These are phyloP conservation scores for Arremon brunneinucha DNA, from an alignment of 2,797 vertebrate species.

Conservation along the genomic window DNA sequence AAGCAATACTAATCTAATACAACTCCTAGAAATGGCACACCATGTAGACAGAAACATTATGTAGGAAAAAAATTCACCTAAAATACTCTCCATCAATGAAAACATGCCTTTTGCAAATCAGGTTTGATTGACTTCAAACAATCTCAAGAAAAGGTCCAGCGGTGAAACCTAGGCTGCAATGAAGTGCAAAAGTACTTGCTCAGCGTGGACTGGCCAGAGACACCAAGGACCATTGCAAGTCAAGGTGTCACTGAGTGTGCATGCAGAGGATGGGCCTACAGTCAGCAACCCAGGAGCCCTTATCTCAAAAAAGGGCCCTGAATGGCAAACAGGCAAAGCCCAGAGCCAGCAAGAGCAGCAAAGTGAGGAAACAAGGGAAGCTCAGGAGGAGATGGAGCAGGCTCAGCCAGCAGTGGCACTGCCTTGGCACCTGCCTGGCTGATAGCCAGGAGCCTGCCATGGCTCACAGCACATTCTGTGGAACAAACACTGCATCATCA, in stretches of 20 bases:
- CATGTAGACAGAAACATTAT: background rate
- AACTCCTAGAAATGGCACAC: background rate
- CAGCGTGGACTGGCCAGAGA: background rate
- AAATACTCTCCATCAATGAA: background rate
- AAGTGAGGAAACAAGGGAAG: background rate
- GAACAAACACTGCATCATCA: background rate
- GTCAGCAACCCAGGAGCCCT: background rate
- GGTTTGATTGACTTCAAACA: background rate
- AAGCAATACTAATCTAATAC: background rate
- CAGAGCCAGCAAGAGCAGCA: background rate
- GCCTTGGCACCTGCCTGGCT: background rate
- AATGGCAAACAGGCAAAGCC: background rate
- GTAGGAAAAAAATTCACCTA: background rate
- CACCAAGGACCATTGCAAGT: background rate
- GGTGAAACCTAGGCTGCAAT: background rate
- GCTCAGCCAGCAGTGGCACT: background rate
- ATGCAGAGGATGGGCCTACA: fast-evolving
- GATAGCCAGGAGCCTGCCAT: background rate
- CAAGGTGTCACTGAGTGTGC: fast-evolving
- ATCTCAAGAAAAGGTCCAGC: background rate
- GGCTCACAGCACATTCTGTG: background rate
- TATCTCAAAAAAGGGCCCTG: background rate
- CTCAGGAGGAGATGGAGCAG: background rate
- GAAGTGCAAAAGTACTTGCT: background rate
- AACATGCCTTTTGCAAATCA: background rate